Percentiles rank a stretch among this genome's conserved stretches.
These are phyloP conservation scores for Anneissia japonica DNA, from an alignment of 35 echinoderm and acorn worm genomes.

Conservation along the genomic window DNA sequence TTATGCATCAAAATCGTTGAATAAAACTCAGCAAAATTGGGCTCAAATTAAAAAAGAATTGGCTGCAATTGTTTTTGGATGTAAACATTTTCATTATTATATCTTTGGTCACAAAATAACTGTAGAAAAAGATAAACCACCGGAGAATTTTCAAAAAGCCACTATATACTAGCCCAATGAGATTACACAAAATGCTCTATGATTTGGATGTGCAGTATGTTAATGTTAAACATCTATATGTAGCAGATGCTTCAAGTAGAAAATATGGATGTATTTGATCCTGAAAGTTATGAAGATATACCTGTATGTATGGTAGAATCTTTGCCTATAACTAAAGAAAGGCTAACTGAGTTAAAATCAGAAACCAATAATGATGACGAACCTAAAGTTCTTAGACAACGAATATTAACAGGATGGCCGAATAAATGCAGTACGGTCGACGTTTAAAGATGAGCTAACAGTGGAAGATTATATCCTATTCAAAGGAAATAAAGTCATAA, in stretches of 20 bases:
- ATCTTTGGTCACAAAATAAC: background rate
- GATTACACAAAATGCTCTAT: too few relatives aligned
- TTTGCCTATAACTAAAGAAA: conserved; percentile 13
- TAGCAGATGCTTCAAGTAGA: conserved; percentile 2
- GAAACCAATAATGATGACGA: conserved; percentile 32
- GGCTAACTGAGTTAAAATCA: conserved; percentile 10
- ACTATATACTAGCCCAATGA: background rate
- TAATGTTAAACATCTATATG: background rate
- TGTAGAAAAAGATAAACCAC: background rate
- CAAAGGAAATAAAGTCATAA: conserved; percentile 12
- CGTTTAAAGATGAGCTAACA: conserved; percentile 45
- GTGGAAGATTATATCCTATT: conserved; percentile 35
- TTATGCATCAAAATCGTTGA: background rate
- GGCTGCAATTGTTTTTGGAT: background rate
- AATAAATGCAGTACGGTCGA: conserved; percentile 6
- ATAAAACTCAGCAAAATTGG: background rate
- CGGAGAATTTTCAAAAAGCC: background rate
- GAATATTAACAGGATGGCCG: conserved; percentile 59
- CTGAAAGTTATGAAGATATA: conserved; percentile 9
- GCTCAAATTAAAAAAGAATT: background rate
- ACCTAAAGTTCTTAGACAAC: conserved; percentile 13
- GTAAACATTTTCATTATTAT: background rate
- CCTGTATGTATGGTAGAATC: conserved; percentile 9
- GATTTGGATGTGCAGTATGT: too few relatives aligned
- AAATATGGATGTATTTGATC: background rate